A percentile compares a stretch with the other conserved stretches of the same genome.
phyloP scores from a whole-genome alignment of 2,797 vertebrate species.

The Catamblyrhynchus diadema region DNA sequence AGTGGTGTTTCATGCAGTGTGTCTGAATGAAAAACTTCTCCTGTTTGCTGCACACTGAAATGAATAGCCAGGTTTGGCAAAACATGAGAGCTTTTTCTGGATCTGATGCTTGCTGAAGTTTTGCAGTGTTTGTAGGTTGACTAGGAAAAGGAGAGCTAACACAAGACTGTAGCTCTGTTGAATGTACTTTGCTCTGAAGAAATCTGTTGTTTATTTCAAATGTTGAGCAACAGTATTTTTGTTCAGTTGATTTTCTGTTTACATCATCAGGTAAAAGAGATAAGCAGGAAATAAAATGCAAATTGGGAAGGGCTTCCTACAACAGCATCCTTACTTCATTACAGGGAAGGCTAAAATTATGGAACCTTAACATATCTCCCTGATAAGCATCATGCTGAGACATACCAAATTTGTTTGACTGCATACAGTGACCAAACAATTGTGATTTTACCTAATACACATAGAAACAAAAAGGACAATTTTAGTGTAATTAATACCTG shows the following conservation, averaged over 20 bases:
- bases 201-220: neutral
- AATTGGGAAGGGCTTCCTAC: fast-evolving
- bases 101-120: neutral
- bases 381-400: neutral
- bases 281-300: neutral
- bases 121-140: neutral
- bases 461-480: neutral
- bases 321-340: neutral
- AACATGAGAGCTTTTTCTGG: neutral
- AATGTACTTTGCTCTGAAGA: neutral
- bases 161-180: neutral
- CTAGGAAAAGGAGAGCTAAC: neutral
- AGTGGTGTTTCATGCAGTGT: neutral
- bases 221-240: neutral
- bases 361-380: neutral
- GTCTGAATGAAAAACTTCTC: neutral
- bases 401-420: neutral
- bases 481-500: neutral
- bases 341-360: neutral
- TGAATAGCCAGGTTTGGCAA: neutral
- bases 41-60: neutral
- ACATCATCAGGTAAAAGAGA: neutral
- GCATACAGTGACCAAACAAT: neutral
- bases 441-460: neutral
- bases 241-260: neutral